Evolutionary conservation across 2,888 invertebrate genomes (phyloP), one percentile per base, ranked within the genome.

Genomic region (Yponomeuta plumbellus): DNA sequence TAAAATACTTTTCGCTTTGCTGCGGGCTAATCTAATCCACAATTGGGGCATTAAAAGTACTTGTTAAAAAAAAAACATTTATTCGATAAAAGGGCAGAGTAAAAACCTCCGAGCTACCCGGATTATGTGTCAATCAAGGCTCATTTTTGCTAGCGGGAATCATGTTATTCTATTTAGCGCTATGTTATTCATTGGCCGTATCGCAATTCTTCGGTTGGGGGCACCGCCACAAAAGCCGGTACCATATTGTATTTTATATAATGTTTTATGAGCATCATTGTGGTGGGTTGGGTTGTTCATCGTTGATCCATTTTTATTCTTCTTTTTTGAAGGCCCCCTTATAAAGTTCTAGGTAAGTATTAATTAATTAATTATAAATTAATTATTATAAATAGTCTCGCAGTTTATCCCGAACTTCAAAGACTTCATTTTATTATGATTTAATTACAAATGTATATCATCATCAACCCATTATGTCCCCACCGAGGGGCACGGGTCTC

Each of bases 51-150:
- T 83, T 85, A 88, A 89, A 86, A 83, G 78, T 83, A 75, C 75
- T 74, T 77, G 75, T 68, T 76, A 80, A 85, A 86, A 80, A 85
- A 86, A 88, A 80, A 79, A 74, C 69, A 68, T 69, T 71, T 75
- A 56, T 57, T 57, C 26, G 20, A n/a, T 23, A 68, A 78, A 84
- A 80, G 82, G 79, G 80, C 81, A 77, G 74, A 78, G 76, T 80
- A 83, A 80, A 78, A 82, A 79, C 76, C 81, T 76, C 78, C 75
- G 78, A 72, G 74, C 76, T 74, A 52, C 44, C 44, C 78, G 85
- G 84, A 85, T 89, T 89, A 85, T 85, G 88, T 84, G 90, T 90
- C 90, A 90, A 90, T 91, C 90, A 91, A 77, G 79, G 77, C 79
- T 81, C 81, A 80, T 79, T 80, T 44, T 76, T 75, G 77, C 81